Evolutionary conservation across 2,797 vertebrate genomes (phyloP).

Genomic region (Eospalax fontanierii): DNA sequence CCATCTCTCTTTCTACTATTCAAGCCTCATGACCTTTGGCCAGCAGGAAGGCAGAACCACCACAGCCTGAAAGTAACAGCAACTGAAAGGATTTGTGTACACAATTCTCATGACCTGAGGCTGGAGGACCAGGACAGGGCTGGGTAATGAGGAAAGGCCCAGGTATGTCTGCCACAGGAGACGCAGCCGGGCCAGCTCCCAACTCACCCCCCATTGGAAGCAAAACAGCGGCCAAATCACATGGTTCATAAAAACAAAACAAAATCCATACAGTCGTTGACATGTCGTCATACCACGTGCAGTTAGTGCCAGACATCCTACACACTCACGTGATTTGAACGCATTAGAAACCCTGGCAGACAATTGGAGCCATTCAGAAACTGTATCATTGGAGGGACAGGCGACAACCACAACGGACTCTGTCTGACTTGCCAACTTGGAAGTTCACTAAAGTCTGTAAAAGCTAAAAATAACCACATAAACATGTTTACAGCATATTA

Average conservation of each 20-base stretch:
- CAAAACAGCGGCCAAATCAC: neutral
- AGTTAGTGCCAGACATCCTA: neutral
- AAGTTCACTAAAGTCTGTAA: constrained; percentile 80
- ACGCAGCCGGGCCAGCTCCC: neutral
- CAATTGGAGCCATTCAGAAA: constrained; percentile 52
- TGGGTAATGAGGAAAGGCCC: neutral
- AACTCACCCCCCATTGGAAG: neutral
- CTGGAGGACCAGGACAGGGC: constrained; percentile 78
- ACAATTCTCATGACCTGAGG: constrained; percentile 79
- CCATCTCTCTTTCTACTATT: constrained; percentile 92
- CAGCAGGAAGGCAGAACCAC: constrained; percentile 98
- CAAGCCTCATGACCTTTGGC: constrained; percentile 96
- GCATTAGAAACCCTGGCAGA: neutral
- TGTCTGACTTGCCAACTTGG: constrained; percentile 64
- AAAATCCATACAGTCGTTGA: neutral
- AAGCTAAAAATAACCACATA: constrained; percentile 82
- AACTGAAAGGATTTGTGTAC: constrained; percentile 82
- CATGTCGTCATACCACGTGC: neutral
- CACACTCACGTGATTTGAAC: neutral
- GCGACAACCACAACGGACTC: constrained; percentile 53
- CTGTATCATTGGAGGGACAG: constrained; percentile 43
- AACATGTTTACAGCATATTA: constrained; percentile 79
- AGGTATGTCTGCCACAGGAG: neutral
- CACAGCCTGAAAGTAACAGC: constrained; percentile 97
- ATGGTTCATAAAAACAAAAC: neutral